Evolutionary conservation across 1,140 invertebrate species (phyloP).

Genomic region (Oscheius sp.): DNA sequence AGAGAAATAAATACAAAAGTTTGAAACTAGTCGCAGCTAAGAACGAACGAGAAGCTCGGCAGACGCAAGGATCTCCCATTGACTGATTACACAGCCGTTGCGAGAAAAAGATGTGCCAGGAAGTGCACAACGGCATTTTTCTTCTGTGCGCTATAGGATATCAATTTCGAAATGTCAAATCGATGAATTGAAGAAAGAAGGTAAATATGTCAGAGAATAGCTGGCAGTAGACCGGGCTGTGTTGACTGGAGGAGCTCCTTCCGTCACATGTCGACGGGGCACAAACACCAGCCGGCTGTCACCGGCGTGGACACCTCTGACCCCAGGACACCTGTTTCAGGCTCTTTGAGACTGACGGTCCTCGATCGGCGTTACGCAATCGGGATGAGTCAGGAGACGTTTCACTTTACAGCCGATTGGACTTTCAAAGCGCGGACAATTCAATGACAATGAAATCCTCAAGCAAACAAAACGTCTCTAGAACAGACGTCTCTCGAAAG

Average conservation of each 20-base stretch:
- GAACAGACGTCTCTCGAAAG: too few relatives aligned
- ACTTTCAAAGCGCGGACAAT: too few relatives aligned
- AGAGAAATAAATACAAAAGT: too few relatives aligned
- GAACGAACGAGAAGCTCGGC: not conserved
- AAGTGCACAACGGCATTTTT: too few relatives aligned
- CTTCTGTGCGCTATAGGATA: too few relatives aligned
- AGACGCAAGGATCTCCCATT: not conserved
- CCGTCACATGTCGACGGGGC: conserved; percentile 11
- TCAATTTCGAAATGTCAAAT: too few relatives aligned
- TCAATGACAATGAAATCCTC: too few relatives aligned
- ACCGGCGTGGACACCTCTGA: conserved; percentile 3
- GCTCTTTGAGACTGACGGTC: not conserved
- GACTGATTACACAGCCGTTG: conserved; percentile 11
- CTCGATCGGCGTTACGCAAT: not conserved
- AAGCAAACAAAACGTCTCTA: too few relatives aligned
- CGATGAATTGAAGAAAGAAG: not conserved
- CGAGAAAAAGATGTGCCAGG: not conserved
- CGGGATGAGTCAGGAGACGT: not conserved
- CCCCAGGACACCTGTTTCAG: too few relatives aligned
- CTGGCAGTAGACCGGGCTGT: too few relatives aligned
- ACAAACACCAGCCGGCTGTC: conserved; percentile 12
- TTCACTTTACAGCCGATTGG: too few relatives aligned
- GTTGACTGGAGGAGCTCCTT: not conserved
- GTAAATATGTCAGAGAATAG: not conserved
- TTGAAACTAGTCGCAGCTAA: not conserved